phyloP scores from a whole-genome alignment of 1,140 invertebrate genomes.

The Fragariocoptes setiger region DNA sequence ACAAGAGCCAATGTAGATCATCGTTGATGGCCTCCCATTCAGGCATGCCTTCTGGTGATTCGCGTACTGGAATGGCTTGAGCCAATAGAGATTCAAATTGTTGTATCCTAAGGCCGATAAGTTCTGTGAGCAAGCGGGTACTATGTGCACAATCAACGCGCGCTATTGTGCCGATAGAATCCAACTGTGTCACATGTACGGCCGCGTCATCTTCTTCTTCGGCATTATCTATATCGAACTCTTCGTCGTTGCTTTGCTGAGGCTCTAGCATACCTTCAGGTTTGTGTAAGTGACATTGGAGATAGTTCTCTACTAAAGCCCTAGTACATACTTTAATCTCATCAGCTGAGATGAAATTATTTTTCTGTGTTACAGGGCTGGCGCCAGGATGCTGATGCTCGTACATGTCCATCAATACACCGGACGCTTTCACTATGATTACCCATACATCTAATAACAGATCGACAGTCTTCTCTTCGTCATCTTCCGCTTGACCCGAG shows the following conservation, averaged over 20 bases:
- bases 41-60: not conserved
- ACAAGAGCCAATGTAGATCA: constrained; percentile 56
- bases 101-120: constrained; percentile 1
- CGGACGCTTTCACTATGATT: too few species aligned
- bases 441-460: constrained; percentile 5
- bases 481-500: constrained; percentile 4
- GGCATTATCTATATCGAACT: constrained; percentile 6
- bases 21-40: constrained; percentile 21
- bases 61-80: not conserved
- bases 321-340: constrained; percentile 1
- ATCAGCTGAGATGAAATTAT: not conserved
- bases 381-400: not conserved
- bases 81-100: constrained; percentile 3
- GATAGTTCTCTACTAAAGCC: constrained; percentile 6
- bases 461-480: constrained; percentile 6
- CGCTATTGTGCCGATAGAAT: constrained; percentile 6
- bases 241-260: not conserved
- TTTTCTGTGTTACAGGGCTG: not conserved
- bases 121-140: constrained; percentile 1
- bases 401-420: not conserved
- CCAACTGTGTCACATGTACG: constrained; percentile 3
- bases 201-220: constrained; percentile 6
- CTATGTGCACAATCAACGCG: constrained; percentile 2
- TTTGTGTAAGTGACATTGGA: constrained; percentile 3
- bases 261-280: constrained; percentile 3